phyloP scores from a whole-genome alignment of 2,113 vertebrate genomes.

The Coptodon rendalli region DNA sequence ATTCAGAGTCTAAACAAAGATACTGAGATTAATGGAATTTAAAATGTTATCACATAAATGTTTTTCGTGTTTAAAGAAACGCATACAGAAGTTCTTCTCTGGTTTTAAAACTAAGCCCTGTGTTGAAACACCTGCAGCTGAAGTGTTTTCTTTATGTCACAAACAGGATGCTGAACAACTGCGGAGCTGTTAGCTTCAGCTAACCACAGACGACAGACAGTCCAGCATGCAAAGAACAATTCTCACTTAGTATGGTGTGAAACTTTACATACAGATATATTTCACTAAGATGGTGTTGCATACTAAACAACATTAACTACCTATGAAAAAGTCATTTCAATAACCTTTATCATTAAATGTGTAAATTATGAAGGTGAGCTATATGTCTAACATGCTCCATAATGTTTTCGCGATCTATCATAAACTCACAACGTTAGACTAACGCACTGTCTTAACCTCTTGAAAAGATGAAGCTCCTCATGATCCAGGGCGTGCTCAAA shows the following conservation, averaged over 20 bases:
- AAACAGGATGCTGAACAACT: not conserved
- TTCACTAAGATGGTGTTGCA: rapidly evolving
- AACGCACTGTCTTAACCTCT: rapidly evolving
- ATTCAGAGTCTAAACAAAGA: too few species aligned
- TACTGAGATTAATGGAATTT: not conserved
- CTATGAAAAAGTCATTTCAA: rapidly evolving
- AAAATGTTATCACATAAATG: too few species aligned
- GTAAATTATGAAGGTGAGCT: rapidly evolving
- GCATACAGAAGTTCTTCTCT: not conserved
- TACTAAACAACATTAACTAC: rapidly evolving
- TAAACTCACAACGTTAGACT: rapidly evolving
- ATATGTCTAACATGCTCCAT: rapidly evolving
- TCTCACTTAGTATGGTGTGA: not conserved
- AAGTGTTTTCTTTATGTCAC: rapidly evolving
- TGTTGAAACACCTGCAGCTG: not conserved
- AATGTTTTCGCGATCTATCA: rapidly evolving
- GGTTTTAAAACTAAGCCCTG: not conserved
- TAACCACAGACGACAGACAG: not conserved
- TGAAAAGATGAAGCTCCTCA: rapidly evolving
- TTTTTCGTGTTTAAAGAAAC: too few species aligned
- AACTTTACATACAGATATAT: not conserved
- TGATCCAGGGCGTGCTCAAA: not conserved
- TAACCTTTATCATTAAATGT: not conserved
- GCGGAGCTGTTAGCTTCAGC: not conserved
- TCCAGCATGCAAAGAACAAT: not conserved